Conservation (phyloP, 1,140 invertebrate genomes). For the Heliconius nattereri region DNA sequence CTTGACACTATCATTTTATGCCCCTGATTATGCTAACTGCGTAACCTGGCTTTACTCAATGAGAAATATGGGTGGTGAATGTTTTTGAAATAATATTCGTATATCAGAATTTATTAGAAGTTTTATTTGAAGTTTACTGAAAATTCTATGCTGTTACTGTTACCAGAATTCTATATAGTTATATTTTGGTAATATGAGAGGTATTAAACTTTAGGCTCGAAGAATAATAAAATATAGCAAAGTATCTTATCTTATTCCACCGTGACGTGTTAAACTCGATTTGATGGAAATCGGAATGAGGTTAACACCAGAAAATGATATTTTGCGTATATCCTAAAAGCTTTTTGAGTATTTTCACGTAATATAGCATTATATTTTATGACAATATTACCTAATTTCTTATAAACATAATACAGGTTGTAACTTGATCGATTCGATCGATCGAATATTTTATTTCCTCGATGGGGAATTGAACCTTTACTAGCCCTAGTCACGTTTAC, state of each 20-base stretch:
- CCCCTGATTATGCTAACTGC: slow-evolving; percentile 10
- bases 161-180: background rate
- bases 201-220: too few relatives aligned
- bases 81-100: background rate
- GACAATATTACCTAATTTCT: background rate
- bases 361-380: slow-evolving; percentile 8
- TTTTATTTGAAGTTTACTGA: too few relatives aligned
- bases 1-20: slow-evolving; percentile 1
- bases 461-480: too few relatives aligned
- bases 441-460: too few relatives aligned
- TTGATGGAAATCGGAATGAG: slow-evolving; percentile 26
- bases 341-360: slow-evolving; percentile 5
- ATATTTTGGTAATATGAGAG: too few relatives aligned
- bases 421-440: background rate
- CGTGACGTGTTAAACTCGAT: slow-evolving; percentile 28
- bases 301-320: slow-evolving; percentile 17
- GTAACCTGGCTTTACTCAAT: slow-evolving; percentile 7
- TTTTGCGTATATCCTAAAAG: background rate
- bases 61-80: background rate
- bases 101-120: background rate
- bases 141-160: background rate
- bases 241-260: slow-evolving; percentile 26
- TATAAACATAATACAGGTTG: background rate
- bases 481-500: too few relatives aligned
- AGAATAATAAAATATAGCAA: slow-evolving; percentile 27